A percentile compares a stretch with the other conserved stretches of the same genome.
These are phyloP conservation scores for Phycodurus eques DNA, from an alignment of 2,113 vertebrate genomes.

Conservation along the genomic window DNA sequence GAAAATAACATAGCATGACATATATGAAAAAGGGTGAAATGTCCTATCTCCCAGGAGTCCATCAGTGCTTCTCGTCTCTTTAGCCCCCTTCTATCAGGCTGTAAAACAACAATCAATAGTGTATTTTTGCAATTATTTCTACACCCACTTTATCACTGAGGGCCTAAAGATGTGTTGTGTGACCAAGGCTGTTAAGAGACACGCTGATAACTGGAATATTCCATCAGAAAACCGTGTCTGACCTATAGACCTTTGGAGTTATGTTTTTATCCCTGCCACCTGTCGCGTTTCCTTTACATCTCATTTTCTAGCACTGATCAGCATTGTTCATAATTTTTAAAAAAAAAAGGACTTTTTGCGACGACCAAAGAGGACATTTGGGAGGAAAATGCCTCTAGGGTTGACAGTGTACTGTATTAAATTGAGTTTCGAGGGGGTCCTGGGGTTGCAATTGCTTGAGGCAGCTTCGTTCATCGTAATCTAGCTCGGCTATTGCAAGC, in stretches of 20 bases:
- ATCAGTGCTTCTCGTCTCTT: slow-evolving; percentile 38
- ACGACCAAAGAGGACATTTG: slow-evolving; percentile 4
- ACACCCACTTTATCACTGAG: slow-evolving; percentile 48
- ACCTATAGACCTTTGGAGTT: slow-evolving; percentile 46
- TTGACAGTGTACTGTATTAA: slow-evolving; percentile 29
- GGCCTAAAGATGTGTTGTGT: slow-evolving; percentile 63
- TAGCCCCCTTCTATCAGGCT: slow-evolving; percentile 26
- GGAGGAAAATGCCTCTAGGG: background rate
- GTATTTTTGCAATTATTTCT: slow-evolving; percentile 41
- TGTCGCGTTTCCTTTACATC: slow-evolving; percentile 32
- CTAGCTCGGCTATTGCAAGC: background rate
- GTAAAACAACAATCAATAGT: slow-evolving; percentile 52
- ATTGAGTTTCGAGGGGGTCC: slow-evolving; percentile 26
- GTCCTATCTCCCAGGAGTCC: slow-evolving; percentile 29
- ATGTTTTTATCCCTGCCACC: slow-evolving; percentile 56
- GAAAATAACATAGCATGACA: background rate
- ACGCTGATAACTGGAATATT: slow-evolving; percentile 53
- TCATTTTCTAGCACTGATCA: slow-evolving; percentile 12
- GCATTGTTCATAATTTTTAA: background rate
- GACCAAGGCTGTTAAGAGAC: slow-evolving; percentile 39
- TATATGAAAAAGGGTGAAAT: slow-evolving; percentile 6
- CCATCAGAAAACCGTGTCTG: slow-evolving; percentile 38
- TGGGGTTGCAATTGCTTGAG: slow-evolving; percentile 9
- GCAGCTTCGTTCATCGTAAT: background rate
- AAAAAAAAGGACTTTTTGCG: background rate